A percentile compares a stretch with the other conserved stretches of the same genome.
phyloP scores from a whole-genome alignment of 2,113 vertebrate species.

The Equus przewalskii region DNA sequence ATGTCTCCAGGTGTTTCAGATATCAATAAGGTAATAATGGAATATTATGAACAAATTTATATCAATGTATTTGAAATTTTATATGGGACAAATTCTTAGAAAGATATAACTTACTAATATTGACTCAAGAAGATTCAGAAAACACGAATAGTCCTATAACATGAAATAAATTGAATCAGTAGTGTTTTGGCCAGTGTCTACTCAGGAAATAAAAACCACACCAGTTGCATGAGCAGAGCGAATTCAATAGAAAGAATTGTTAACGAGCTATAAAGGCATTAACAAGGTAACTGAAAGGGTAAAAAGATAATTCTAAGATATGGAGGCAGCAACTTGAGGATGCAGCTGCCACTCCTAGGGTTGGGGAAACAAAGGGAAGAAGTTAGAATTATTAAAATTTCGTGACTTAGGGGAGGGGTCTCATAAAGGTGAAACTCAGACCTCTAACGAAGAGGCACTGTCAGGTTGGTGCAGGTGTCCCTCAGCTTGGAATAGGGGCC shows the following conservation, averaged over 20 bases:
- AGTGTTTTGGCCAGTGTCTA: not conserved
- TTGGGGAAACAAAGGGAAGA: not conserved
- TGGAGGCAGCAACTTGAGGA: not conserved
- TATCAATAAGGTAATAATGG: not conserved
- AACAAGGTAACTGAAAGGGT: not conserved
- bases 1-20: not conserved
- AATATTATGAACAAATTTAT: not conserved
- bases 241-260: not conserved
- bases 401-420: not conserved
- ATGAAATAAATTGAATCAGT: not conserved
- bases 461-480: not conserved
- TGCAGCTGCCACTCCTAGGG: not conserved
- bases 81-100: not conserved
- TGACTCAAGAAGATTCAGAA: conserved; percentile 23
- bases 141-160: not conserved
- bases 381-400: not conserved
- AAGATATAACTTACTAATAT: not conserved
- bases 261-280: not conserved
- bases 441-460: not conserved
- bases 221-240: not conserved
- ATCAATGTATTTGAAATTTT: not conserved
- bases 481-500: not conserved
- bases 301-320: not conserved
- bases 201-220: not conserved
- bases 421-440: not conserved